phyloP scores from a whole-genome alignment of 1,140 invertebrate genomes.

The Apis laboriosa region DNA sequence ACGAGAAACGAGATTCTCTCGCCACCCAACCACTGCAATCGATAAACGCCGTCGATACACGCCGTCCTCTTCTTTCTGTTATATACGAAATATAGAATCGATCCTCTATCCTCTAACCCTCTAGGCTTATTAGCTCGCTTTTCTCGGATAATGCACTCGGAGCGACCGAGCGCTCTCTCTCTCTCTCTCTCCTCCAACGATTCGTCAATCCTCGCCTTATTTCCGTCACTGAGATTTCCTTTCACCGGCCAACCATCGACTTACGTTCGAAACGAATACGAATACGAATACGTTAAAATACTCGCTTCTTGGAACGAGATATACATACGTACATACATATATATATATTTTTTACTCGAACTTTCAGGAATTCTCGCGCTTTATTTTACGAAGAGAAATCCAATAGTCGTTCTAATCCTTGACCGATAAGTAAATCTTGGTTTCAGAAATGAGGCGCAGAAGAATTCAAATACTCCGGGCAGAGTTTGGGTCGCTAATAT shows the following conservation, averaged over 20 bases:
- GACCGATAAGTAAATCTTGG: neutral
- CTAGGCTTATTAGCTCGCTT: slow-evolving; percentile 11
- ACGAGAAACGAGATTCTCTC: slow-evolving; percentile 72
- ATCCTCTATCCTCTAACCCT: neutral
- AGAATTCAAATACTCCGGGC: neutral
- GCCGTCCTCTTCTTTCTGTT: neutral
- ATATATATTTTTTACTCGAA: neutral
- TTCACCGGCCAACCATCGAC: neutral
- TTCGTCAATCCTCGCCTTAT: neutral
- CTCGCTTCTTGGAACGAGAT: neutral
- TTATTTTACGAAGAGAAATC: neutral
- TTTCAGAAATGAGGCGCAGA: neutral
- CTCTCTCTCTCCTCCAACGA: neutral
- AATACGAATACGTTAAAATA: neutral
- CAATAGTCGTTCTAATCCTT: neutral
- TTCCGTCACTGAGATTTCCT: neutral
- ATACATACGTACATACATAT: neutral
- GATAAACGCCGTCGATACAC: slow-evolving; percentile 47
- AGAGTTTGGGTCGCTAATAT: slow-evolving; percentile 66
- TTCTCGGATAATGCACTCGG: neutral
- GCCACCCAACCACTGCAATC: slow-evolving; percentile 67
- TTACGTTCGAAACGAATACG: neutral
- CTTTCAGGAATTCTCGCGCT: no score
- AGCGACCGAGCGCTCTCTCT: neutral
- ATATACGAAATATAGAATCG: slow-evolving; percentile 9